Evolutionary conservation across 2,797 vertebrate genomes (phyloP).

Genomic region (Synaphobranchus kaupii): DNA sequence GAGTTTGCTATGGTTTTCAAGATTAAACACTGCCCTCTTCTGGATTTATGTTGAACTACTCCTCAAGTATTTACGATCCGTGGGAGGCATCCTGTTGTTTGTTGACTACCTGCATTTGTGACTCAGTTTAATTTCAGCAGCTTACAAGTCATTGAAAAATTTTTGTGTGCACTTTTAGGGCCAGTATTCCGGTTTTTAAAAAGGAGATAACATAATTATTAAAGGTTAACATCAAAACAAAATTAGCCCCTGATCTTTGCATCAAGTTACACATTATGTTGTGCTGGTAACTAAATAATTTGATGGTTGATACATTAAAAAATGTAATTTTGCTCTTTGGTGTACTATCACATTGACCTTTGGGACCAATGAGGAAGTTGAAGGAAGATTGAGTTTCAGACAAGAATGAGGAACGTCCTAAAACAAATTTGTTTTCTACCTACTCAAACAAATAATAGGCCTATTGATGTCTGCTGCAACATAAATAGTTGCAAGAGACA

Average conservation of each 20-base stretch:
- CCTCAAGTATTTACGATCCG: background rate
- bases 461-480: no score
- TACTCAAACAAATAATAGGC: no score
- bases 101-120: no score
- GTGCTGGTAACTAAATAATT: background rate
- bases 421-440: no score
- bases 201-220: background rate
- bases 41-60: slow-evolving; percentile 2
- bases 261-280: background rate
- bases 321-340: background rate
- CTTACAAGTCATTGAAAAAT: background rate
- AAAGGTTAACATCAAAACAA: background rate
- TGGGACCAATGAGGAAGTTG: no score
- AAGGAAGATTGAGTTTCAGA: no score
- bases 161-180: background rate
- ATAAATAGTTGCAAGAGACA: no score
- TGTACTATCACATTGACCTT: no score
- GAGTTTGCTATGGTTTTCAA: background rate
- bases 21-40: slow-evolving; percentile 17
- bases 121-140: background rate
- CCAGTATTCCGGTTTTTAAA: background rate
- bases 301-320: background rate
- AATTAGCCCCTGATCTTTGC: background rate
- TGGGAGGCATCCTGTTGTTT: background rate
- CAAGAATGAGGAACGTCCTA: no score